Conservation (phyloP, 2,888 invertebrate genomes). For the Calliopum simillimum region DNA sequence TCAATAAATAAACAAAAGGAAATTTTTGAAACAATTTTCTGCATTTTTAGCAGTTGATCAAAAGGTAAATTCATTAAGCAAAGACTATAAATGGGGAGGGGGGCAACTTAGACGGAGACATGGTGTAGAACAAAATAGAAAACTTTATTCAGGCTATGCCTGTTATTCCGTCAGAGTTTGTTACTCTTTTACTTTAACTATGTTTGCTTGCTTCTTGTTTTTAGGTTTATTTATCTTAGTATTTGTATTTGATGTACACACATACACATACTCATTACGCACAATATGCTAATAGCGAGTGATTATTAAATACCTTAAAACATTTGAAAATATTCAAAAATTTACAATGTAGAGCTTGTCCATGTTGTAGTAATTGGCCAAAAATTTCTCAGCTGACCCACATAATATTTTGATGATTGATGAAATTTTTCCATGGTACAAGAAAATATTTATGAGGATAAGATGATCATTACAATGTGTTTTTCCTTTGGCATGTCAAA, state of each 20-base stretch:
- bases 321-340: not conserved
- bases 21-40: not conserved
- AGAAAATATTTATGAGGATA: too few species aligned
- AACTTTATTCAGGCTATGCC: too few species aligned
- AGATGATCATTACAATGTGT: too few species aligned
- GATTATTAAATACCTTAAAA: conserved; percentile 20
- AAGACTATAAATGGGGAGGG: not conserved
- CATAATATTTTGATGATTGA: too few species aligned
- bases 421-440: too few species aligned
- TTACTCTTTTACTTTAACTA: not conserved
- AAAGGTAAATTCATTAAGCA: conserved; percentile 8
- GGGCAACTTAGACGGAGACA: not conserved
- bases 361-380: too few species aligned
- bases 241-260: not conserved
- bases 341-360: too few species aligned
- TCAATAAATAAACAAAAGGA: conserved; percentile 30
- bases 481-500: too few species aligned
- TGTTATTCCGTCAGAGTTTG: not conserved
- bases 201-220: too few species aligned
- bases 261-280: not conserved
- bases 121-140: not conserved
- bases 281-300: conserved; percentile 8
- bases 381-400: too few species aligned
- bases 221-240: not conserved
- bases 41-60: not conserved